phyloP scores from a whole-genome alignment of 2,797 vertebrate species.

The Nannoperca australis region DNA sequence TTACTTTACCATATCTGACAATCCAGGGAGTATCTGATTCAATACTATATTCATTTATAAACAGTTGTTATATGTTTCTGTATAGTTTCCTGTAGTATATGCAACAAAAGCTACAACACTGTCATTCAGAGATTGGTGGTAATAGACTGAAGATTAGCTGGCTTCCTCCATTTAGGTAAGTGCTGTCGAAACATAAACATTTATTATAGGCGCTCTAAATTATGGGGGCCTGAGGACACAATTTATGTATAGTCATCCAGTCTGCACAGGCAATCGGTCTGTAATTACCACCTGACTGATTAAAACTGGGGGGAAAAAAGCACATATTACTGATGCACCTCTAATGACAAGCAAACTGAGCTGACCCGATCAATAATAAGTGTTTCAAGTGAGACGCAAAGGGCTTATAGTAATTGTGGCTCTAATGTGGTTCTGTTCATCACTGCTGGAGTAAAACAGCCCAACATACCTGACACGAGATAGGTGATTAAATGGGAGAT shows the following conservation, averaged over 20 bases:
- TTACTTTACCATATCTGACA: neutral
- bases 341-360: neutral
- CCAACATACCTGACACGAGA: neutral
- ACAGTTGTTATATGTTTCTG: neutral
- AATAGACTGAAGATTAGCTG: constrained; percentile 4
- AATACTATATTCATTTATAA: neutral
- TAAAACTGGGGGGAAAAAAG: constrained; percentile 6
- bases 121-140: neutral
- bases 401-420: neutral
- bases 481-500: neutral
- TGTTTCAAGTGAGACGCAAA: neutral
- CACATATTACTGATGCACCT: constrained; percentile 5
- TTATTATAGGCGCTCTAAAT: constrained; percentile 13
- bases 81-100: neutral
- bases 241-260: constrained; percentile 23
- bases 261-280: constrained; percentile 27
- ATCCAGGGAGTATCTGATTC: neutral
- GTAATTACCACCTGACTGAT: constrained; percentile 34
- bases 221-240: neutral
- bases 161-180: constrained; percentile 15
- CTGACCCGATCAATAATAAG: neutral
- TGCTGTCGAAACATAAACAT: constrained; percentile 6
- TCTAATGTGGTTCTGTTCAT: neutral
- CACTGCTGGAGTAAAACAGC: neutral
- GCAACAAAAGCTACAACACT: neutral